These are phyloP conservation scores for Ceuthmochares aereus DNA, from an alignment of 2,113 vertebrate species.

Conservation along the genomic window DNA sequence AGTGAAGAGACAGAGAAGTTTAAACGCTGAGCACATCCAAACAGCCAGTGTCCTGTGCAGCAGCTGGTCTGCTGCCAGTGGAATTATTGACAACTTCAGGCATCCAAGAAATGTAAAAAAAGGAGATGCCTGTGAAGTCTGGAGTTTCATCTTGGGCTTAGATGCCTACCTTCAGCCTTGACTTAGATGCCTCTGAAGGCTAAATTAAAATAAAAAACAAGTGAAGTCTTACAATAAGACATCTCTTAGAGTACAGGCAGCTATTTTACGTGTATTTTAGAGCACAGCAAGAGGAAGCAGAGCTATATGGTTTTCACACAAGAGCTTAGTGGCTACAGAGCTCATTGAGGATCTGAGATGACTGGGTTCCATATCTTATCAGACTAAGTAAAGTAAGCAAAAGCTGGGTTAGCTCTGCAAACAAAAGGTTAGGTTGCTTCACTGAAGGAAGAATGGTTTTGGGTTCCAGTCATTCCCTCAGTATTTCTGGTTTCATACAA, in stretches of 20 bases:
- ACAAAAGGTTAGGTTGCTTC: not conserved
- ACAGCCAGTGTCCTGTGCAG: not conserved
- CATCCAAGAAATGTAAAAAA: not conserved
- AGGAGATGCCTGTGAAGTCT: not conserved
- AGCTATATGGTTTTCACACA: not conserved
- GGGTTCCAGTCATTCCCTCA: not conserved
- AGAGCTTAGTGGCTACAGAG: not conserved
- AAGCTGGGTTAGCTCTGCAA: not conserved
- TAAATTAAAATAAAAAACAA: not conserved
- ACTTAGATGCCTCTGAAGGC: not conserved
- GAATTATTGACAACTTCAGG: not conserved
- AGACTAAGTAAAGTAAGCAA: not conserved
- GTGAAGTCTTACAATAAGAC: not conserved
- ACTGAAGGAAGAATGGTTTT: not conserved
- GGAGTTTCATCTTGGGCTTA: not conserved
- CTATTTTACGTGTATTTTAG: not conserved
- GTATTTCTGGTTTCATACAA: not conserved
- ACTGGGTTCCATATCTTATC: not conserved
- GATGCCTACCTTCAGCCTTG: not conserved
- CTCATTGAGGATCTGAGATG: not conserved
- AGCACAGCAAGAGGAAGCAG: not conserved
- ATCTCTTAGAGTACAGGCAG: not conserved
- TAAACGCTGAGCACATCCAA: not conserved
- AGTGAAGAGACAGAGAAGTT: not conserved
- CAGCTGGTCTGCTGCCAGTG: not conserved